These are phyloP conservation scores for Pogonocichla stellata DNA, from an alignment of 2,113 vertebrate genomes.

Conservation along the genomic window DNA sequence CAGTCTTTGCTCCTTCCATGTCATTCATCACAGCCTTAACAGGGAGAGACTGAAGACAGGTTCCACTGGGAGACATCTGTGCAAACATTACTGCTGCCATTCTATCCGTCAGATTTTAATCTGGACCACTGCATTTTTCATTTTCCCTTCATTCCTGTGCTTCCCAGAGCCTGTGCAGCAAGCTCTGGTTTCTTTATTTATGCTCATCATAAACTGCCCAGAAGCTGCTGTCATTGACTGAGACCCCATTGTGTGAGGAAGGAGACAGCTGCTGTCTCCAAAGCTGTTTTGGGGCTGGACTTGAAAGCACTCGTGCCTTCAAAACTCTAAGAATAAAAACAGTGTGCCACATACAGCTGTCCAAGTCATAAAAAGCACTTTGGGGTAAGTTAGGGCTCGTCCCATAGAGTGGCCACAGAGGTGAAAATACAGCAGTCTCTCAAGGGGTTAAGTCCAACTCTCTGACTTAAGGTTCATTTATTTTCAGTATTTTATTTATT, in stretches of 20 bases:
- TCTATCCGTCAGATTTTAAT: constrained; percentile 6
- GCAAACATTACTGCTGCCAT: not conserved
- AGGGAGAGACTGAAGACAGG: not conserved
- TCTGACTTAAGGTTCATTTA: not conserved
- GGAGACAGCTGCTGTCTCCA: not conserved
- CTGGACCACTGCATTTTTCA: not conserved
- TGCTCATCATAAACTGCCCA: not conserved
- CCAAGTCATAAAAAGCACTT: not conserved
- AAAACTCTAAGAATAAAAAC: not conserved
- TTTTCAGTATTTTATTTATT: constrained; percentile 25
- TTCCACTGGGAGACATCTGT: constrained; percentile 39
- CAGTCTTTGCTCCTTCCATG: not conserved
- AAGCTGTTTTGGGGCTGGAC: not conserved
- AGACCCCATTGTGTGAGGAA: not conserved
- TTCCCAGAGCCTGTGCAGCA: not conserved
- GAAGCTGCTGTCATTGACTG: not conserved
- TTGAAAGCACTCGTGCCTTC: not conserved
- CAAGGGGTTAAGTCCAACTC: not conserved
- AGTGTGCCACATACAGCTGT: not conserved
- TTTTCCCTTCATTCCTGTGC: not conserved
- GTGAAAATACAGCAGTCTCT: not conserved
- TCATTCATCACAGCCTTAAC: constrained; percentile 4
- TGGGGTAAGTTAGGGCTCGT: not conserved
- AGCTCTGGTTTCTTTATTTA: not conserved
- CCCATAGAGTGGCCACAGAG: not conserved